Evolutionary conservation across 1,140 invertebrate genomes (phyloP), one percentile per base, ranked within the genome.

Genomic region (Formica selysi): DNA sequence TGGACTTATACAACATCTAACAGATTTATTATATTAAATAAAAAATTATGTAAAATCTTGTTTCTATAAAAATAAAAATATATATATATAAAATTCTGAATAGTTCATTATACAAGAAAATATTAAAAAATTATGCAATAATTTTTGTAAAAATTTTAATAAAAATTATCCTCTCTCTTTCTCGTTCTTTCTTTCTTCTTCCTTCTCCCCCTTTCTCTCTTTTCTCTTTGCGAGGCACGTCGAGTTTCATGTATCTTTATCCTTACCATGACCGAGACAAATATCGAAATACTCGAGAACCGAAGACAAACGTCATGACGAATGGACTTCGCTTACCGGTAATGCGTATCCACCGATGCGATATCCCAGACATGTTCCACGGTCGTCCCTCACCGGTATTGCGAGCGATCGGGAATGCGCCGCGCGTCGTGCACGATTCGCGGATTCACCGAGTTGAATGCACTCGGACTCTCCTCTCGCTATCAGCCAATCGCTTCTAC

Each of bases 391-490:
- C 41, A 5, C 19, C 26, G 10, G 57, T 83, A 48, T 8, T 41
- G 65, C 64, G 70, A 11, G 71, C 78, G 32, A n/a, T 83, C 76
- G 81, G 64, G 67, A 81, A 41, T 32, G 16, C 22, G 26, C 57
- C 85, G 65, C 29, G 48, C 68, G 54, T n/a, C 38, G 44, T 76
- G 73, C 61, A 19, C 57, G 13, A 51, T 51, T 51, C 48, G 16
- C 48, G 48, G 48, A 51, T 51, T 16, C 22, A 8, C 19, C 62
- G 88, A 84, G 89, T 92, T 90, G 91, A 92, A 91, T 86, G 91
- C 73, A 92, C 91, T 91, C 87, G 51, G n/a, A 48, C 7, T 71
- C 51, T 85, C 57, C 26, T 51, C 16, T 51, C 48, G 48, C 48
- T 44, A 8, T 78, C 29, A 19, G 32, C 38, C 76, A 65, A 22